phyloP scores from a whole-genome alignment of 2,113 vertebrate species.

The Zootoca vivipara region DNA sequence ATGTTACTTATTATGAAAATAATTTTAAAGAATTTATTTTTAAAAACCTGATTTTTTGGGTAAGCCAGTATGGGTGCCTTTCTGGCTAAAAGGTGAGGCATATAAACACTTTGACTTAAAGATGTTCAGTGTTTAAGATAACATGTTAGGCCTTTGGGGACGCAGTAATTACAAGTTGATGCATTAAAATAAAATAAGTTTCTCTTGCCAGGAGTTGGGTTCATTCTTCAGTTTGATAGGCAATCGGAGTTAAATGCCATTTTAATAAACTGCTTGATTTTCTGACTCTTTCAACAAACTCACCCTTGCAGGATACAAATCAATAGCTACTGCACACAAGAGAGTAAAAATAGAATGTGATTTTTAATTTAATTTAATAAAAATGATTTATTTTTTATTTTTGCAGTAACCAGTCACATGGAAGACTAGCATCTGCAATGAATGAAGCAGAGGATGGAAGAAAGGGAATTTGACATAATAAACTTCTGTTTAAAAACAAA shows the following conservation, averaged over 20 bases:
- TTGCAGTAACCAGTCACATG: not conserved
- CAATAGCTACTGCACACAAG: constrained; percentile 40
- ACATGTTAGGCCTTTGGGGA: not conserved
- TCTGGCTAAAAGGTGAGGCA: no score
- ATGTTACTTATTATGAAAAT: no score
- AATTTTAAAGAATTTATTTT: no score
- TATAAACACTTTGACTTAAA: no score
- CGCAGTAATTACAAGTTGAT: not conserved
- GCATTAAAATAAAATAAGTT: not conserved
- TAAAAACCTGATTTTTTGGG: no score
- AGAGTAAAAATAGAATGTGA: constrained; percentile 43
- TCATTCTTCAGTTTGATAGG: not conserved
- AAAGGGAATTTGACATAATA: not conserved
- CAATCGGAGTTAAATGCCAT: constrained; percentile 33
- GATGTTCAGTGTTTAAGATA: no score
- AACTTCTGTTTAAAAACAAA: no score
- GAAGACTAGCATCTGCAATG: constrained; percentile 56
- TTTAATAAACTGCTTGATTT: constrained; percentile 52
- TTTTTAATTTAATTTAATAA: not conserved
- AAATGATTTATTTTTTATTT: not conserved
- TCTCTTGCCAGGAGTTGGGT: not conserved
- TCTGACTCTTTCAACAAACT: constrained; percentile 30
- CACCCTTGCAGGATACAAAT: constrained; percentile 49
- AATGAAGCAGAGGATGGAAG: not conserved
- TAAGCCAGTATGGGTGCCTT: no score